Percentiles rank a stretch among this genome's conserved stretches.
Conservation (phyloP, 1,140 invertebrate species). For the Ditylenchus dipsaci region DNA sequence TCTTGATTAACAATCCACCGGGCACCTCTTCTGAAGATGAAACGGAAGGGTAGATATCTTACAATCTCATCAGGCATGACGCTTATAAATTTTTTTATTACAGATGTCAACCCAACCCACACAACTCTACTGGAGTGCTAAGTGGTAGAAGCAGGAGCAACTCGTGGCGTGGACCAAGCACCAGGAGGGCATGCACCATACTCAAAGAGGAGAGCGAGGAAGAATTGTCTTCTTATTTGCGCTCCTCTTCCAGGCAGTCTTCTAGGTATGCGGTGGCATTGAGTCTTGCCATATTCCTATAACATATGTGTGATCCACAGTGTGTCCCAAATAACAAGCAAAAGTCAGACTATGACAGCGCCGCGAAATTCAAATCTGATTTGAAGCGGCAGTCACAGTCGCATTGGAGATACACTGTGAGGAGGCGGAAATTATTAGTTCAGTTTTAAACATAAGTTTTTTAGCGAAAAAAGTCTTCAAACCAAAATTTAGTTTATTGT, state of each 20-base stretch:
- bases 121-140: background rate
- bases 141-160: constrained; percentile 41
- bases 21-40: background rate
- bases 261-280: constrained; percentile 51
- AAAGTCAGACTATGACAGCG: no score
- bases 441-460: no score
- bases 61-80: constrained; percentile 5
- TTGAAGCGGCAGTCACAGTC: no score
- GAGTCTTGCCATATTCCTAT: constrained; percentile 2
- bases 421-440: no score
- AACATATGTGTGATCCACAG: no score
- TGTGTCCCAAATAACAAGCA: no score
- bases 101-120: background rate
- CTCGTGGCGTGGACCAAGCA: constrained; percentile 39
- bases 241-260: constrained; percentile 53
- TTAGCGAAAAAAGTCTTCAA: no score
- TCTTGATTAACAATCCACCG: background rate
- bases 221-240: constrained; percentile 50
- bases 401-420: no score
- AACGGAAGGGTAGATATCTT: background rate
- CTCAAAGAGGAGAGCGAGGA: constrained; percentile 57
- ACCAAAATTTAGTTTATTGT: no score
- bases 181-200: constrained; percentile 51
- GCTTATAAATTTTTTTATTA: background rate
- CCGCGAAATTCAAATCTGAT: background rate